phyloP scores from a whole-genome alignment of 2,113 vertebrate genomes.

The Actinemys pallida region DNA sequence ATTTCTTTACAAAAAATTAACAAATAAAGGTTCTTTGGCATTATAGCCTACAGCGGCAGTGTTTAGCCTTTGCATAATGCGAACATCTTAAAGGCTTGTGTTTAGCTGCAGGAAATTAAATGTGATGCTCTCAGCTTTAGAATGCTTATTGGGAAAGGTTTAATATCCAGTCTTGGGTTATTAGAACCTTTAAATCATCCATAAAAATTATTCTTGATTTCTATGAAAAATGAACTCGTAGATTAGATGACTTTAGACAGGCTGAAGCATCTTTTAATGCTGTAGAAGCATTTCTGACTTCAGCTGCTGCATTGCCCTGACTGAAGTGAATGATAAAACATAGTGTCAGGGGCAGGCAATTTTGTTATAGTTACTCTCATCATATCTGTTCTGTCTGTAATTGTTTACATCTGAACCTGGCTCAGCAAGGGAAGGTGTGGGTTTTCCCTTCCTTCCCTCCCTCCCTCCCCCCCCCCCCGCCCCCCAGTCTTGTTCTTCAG shows the following conservation, averaged over 20 bases:
- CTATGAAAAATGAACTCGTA: background rate
- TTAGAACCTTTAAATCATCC: background rate
- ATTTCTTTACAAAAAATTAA: background rate
- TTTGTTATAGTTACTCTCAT: background rate
- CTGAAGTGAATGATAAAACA: background rate
- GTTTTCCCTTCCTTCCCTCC: background rate
- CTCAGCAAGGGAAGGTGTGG: background rate
- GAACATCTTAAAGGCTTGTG: accelerated
- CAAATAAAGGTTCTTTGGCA: background rate
- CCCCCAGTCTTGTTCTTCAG: background rate
- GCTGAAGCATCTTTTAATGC: background rate
- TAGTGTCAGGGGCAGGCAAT: background rate
- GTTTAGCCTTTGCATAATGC: background rate
- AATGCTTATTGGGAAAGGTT: background rate
- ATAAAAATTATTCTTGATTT: background rate
- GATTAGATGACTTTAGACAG: accelerated
- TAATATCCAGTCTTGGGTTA: background rate
- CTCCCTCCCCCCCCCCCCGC: accelerated
- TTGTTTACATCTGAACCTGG: background rate
- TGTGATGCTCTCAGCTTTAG: background rate
- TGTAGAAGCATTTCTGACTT: background rate
- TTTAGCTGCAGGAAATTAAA: background rate
- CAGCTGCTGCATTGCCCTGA: background rate
- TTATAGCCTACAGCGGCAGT: background rate
- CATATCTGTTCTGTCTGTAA: background rate